A percentile compares a stretch with the other conserved stretches of the same genome.
Conservation (phyloP, 2,888 invertebrate species). For the Monochamus alternatus region DNA sequence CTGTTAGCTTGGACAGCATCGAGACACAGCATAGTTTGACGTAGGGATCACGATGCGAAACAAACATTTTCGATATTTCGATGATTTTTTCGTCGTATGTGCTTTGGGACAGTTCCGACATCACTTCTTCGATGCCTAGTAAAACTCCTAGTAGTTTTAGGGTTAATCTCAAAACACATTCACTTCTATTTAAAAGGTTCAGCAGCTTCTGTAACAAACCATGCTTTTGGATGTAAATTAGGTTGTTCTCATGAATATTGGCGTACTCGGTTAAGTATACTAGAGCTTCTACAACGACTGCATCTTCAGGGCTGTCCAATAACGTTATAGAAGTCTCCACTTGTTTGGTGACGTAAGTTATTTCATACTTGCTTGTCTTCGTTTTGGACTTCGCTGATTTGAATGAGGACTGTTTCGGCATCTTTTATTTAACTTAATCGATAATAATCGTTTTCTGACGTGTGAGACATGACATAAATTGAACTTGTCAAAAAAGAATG, state of each 20-base stretch:
- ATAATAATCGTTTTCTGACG: no score
- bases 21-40: constrained; percentile 58
- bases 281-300: constrained; percentile 61
- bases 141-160: constrained; percentile 58
- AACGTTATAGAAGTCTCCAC: constrained; percentile 63
- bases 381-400: constrained; percentile 41
- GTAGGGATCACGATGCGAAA: constrained; percentile 54
- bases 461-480: no score
- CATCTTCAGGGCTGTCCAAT: constrained; percentile 60
- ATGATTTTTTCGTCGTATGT: constrained; percentile 57
- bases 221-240: constrained; percentile 55
- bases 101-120: constrained; percentile 61
- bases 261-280: constrained; percentile 63
- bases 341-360: constrained; percentile 59
- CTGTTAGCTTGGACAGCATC: constrained; percentile 57
- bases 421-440: no score
- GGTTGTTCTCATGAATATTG: constrained; percentile 58
- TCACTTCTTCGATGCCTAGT: constrained; percentile 54
- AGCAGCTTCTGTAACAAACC: constrained; percentile 58
- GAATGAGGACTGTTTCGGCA: background rate
- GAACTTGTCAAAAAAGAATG: no score
- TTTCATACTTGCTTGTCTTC: constrained; percentile 57
- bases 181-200: constrained; percentile 57
- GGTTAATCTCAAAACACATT: constrained; percentile 59
- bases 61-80: constrained; percentile 58